phyloP scores from a whole-genome alignment of 2,113 vertebrate genomes.

The Muntiacus muntjak region DNA sequence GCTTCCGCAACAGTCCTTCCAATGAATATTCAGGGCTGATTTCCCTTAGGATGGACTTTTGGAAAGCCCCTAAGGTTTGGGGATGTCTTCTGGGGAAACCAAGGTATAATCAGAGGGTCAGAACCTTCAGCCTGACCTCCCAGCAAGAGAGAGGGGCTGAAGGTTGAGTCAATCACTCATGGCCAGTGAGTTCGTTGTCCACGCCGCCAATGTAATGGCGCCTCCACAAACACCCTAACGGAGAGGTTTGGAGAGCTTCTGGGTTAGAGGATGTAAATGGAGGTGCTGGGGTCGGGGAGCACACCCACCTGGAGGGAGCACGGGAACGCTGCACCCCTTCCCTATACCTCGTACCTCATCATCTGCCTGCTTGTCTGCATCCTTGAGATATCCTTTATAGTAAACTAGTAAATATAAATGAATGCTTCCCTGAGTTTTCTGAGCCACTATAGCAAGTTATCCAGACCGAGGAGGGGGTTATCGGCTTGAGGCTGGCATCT shows the following conservation, averaged over 20 bases:
- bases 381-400: neutral
- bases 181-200: neutral
- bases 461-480: neutral
- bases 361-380: neutral
- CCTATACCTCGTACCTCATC: neutral
- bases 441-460: neutral
- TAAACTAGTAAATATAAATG: neutral
- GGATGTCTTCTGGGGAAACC: neutral
- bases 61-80: neutral
- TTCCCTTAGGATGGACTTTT: neutral
- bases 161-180: neutral
- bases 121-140: neutral
- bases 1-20: neutral
- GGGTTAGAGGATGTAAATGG: neutral
- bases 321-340: neutral
- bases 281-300: neutral
- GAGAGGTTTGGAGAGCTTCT: no score
- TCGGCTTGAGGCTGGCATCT: neutral
- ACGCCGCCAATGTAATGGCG: fast-evolving
- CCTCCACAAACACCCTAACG: neutral
- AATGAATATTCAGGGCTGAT: neutral
- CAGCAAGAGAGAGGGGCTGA: neutral
- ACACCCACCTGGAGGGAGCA: neutral
- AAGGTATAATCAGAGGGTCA: neutral
- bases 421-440: neutral